Conservation (phyloP, 2,888 invertebrate species). For the Drosophila aldrichi region DNA sequence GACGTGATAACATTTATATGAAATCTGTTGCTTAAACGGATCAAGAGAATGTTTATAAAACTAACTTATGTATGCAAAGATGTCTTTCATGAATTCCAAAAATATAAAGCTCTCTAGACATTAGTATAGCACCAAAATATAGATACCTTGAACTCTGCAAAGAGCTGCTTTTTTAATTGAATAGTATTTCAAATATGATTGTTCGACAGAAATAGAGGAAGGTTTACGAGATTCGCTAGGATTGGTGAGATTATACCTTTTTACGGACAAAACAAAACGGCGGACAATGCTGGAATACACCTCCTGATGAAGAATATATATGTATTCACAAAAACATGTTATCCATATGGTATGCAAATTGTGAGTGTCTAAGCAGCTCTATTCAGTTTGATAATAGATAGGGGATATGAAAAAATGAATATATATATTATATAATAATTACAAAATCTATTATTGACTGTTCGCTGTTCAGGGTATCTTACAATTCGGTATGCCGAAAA, state of each 20-base stretch:
- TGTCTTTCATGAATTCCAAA: background rate
- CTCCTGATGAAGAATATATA: too few relatives aligned
- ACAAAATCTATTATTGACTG: background rate
- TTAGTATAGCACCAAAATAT: too few relatives aligned
- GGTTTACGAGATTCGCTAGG: background rate
- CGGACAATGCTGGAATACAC: too few relatives aligned
- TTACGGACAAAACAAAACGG: background rate
- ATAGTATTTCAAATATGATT: background rate
- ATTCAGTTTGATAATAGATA: background rate
- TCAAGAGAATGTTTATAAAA: background rate
- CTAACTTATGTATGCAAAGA: background rate
- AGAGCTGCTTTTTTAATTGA: background rate
- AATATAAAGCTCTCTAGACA: background rate
- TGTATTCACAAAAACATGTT: background rate
- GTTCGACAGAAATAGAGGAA: background rate
- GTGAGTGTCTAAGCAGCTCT: background rate
- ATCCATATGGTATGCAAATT: background rate
- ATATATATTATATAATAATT: background rate
- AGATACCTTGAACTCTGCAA: background rate
- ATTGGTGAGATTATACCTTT: background rate
- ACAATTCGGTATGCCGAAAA: conserved; percentile 26
- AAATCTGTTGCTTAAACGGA: background rate
- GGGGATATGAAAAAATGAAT: background rate
- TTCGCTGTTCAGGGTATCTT: conserved; percentile 4
- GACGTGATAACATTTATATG: background rate